Evolutionary conservation across 2,888 invertebrate genomes (phyloP), one percentile per base, ranked within the genome.

Genomic region (Drosophila percnosoma): DNA sequence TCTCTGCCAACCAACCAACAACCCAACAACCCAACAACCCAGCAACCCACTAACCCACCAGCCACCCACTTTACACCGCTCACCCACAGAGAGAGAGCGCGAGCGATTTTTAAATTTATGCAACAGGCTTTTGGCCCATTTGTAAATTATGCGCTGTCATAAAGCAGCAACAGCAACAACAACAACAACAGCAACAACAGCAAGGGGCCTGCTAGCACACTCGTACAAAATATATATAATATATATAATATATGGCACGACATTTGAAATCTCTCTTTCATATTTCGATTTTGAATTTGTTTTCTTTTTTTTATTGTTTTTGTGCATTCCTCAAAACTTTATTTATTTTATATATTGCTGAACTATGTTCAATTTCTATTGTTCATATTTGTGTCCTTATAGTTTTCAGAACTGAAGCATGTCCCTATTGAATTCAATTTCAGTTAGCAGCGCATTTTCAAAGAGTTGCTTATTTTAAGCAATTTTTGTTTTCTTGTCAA

Each of bases 131-230:
- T 84, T 87, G 85, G 75, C 85, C 87, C 89, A 89, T 89, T 86
- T 86, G 85, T 86, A 82, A 84, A 84, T 89, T 86, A 86, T 86
- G 82, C 89, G 87, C 85, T 89, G 89, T 86, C 85, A 86, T 89
- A 86, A 87, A 87, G 78, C 87, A 86, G 75, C 78, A 15, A 45
- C 21, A 21, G 63, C 83, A 69, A 54, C 68, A 78, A 63, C 54
- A 71, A 7, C 6, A 31, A 2, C 66, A 36, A 1, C 36, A 83
- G 79, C 75, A 77, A 65, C 57, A 67, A 7, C 52, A 52, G 34
- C 45, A 45, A 24, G 8, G 15, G 15, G 7, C 7, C 45, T 42
- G 31, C 48, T 34, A 24, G 49, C 54, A 53, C 53, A 53, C 53
- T 53, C 15, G 4, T 15, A 24, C 4, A 21, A 45, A 45, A 24